Evolutionary conservation across 2,888 invertebrate genomes (phyloP).

Genomic region (Chrysotoxum bicinctum): DNA sequence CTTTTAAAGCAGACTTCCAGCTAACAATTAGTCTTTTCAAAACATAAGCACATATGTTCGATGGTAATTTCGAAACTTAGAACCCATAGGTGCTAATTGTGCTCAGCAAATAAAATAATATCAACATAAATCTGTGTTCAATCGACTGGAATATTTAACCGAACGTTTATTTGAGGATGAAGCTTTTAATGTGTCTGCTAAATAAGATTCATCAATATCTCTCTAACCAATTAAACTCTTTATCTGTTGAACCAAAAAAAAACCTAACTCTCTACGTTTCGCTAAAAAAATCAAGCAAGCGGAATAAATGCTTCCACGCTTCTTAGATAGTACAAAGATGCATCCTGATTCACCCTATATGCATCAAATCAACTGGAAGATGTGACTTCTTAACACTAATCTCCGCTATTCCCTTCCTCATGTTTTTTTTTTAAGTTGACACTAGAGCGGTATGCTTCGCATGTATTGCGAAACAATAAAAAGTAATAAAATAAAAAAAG

Average conservation of each 20-base stretch:
- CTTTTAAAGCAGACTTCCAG: too few relatives aligned
- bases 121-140: constrained; percentile 22
- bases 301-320: constrained; percentile 38
- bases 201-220: neutral
- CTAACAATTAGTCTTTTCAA: too few relatives aligned
- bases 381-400: constrained; percentile 41
- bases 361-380: constrained; percentile 69
- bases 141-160: constrained; percentile 55
- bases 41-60: too few relatives aligned
- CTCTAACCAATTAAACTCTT: constrained; percentile 65
- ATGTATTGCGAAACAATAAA: constrained; percentile 57
- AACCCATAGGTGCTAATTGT: neutral
- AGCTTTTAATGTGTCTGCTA: neutral
- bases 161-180: neutral
- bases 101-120: neutral
- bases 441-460: neutral
- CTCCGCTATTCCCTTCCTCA: neutral
- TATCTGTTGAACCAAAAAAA: constrained; percentile 19
- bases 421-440: constrained; percentile 17
- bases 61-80: neutral
- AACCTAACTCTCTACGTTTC: neutral
- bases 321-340: neutral
- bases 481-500: constrained; percentile 62
- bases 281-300: constrained; percentile 25
- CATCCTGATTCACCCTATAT: constrained; percentile 15